Evolutionary conservation across 2,113 vertebrate genomes (phyloP), one percentile per base, ranked within the genome.

Genomic region (Rana temporaria): DNA sequence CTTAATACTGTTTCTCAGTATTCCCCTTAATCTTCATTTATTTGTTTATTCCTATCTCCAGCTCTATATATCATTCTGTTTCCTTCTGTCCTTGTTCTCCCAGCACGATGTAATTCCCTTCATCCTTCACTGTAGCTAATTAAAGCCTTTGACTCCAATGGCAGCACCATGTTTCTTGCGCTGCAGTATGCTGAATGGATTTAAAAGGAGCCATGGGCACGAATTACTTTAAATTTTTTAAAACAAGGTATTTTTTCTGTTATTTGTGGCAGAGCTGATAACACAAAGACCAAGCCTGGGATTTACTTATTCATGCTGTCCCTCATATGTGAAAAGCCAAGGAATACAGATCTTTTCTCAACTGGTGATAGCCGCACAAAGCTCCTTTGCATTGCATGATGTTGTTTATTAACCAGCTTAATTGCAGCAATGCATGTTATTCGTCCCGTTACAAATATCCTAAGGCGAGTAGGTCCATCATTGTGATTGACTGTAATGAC

Each of bases 81-180:
- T 74, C 67, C 70, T 55, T 64, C 62, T 68, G 53, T 75, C 80
- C 81, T 82, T 68, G 71, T 76, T 83, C 64, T 19, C 68, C 71
- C 64, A 48, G 72, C 81, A 68, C 19, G 32, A 63, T 32, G 53
- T 76, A 83, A 83, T 83, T 83, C 81, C 81, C 70, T 83, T 83
- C 81, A 76, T 76, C 72, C 63, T 83, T 83, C 72, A 68, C 72
- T 76, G 81, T 83, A 83, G 81, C 81, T 76, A 83, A 83, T 83
- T 83, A 83, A 83, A 83, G 81, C 64, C 81, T 76, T 83, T 83
- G 81, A 83, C 71, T 76, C 71, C 71, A 83, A 52, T 68, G 63
- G 81, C 81, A 76, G 71, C 53, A 48, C 72, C 18, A 52, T 76
- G 81, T 60, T 83, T 83, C 80, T 76, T 55, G 30, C 42, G 34